Conservation (phyloP, 2,797 vertebrate genomes). For the Clarias platycephalus region DNA sequence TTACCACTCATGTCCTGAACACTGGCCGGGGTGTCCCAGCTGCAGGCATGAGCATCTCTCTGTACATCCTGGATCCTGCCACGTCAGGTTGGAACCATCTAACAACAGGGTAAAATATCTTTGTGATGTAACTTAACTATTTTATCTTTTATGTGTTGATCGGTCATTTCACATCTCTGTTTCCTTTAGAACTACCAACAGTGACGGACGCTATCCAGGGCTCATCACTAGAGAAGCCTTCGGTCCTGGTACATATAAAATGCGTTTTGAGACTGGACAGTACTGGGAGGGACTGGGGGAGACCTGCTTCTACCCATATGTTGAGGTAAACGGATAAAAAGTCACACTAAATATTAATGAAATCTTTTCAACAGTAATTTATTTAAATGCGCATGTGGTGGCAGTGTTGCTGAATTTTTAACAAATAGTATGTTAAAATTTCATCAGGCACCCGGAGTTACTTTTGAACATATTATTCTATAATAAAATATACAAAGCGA, state of each 20-base stretch:
- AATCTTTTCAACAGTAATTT: not conserved
- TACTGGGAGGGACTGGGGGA: constrained; percentile 83
- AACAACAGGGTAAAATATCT: constrained; percentile 65
- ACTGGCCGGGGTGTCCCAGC: constrained; percentile 70
- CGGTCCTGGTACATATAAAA: constrained; percentile 82
- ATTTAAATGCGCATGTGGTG: not conserved
- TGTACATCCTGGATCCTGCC: constrained; percentile 63
- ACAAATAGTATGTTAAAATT: not conserved
- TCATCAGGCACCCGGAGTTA: not conserved
- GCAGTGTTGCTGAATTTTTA: not conserved
- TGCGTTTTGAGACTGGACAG: constrained; percentile 82
- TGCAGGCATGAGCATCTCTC: constrained; percentile 67
- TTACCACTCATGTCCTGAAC: constrained; percentile 79
- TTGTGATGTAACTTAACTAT: not conserved
- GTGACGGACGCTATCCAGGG: constrained; percentile 80
- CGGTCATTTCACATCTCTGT: not conserved
- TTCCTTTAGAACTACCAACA: constrained; percentile 73
- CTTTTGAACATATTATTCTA: not conserved
- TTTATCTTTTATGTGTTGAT: not conserved
- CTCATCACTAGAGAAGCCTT: constrained; percentile 72
- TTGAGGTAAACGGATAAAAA: constrained; percentile 77
- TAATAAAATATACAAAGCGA: not conserved
- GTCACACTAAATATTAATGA: not conserved
- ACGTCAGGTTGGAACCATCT: constrained; percentile 67
- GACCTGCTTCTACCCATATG: constrained; percentile 84